These are phyloP conservation scores for Leptobrachium leishanense DNA, from an alignment of 2,113 vertebrate species.

Conservation along the genomic window DNA sequence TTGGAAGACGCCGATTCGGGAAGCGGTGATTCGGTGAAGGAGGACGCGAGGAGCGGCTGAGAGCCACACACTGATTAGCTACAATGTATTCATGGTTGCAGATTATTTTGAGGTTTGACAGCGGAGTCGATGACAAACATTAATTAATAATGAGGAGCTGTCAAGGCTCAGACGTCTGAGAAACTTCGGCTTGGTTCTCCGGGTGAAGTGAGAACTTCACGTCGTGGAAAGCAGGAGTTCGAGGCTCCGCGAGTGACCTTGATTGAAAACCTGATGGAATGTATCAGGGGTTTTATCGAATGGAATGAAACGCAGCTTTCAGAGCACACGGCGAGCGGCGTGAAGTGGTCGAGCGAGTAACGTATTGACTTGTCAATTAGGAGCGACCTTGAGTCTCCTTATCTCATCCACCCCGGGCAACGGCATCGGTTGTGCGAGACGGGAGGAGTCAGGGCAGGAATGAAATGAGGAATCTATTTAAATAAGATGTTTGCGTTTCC, in stretches of 20 bases:
- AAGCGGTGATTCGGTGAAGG: background rate
- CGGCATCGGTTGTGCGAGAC: background rate
- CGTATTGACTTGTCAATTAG: background rate
- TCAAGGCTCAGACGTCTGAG: background rate
- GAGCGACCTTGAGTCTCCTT: background rate
- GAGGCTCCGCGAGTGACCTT: background rate
- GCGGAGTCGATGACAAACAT: background rate
- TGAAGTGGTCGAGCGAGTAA: background rate
- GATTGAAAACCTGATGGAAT: background rate
- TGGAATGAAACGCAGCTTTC: background rate
- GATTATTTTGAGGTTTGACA: background rate
- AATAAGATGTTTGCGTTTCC: too few species aligned
- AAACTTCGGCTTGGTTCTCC: background rate
- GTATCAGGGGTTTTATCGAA: background rate
- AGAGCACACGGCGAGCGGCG: background rate
- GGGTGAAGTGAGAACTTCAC: background rate
- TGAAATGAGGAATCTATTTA: background rate
- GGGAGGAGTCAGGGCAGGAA: background rate
- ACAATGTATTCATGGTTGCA: background rate
- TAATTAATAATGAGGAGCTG: constrained; percentile 15
- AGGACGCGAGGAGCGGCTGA: background rate
- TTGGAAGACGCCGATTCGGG: background rate
- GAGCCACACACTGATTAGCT: background rate
- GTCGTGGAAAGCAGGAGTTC: background rate
- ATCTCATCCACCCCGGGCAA: background rate